phyloP scores from a whole-genome alignment of 2,888 invertebrate species.

The Drosophila mercatorum region DNA sequence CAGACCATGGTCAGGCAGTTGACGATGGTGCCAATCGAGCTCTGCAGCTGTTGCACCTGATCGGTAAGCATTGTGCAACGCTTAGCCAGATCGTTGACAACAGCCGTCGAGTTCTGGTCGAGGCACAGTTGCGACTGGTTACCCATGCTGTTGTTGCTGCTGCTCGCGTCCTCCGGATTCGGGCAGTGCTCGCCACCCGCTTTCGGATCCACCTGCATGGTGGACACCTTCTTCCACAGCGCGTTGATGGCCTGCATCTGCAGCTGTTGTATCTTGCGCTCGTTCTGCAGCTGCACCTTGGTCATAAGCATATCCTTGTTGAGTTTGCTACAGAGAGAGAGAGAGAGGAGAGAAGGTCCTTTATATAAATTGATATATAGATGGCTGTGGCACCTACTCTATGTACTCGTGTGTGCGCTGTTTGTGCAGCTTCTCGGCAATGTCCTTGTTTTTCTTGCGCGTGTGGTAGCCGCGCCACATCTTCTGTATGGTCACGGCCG shows the following conservation, averaged over 20 bases:
- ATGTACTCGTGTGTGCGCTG: constrained; percentile 93
- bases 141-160: constrained; percentile 1
- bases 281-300: constrained; percentile 92
- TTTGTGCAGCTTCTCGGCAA: constrained; percentile 89
- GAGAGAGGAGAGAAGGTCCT: not conserved
- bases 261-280: constrained; percentile 92
- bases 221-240: constrained; percentile 93
- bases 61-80: constrained; percentile 90
- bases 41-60: constrained; percentile 92
- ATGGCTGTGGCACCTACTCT: constrained; percentile 87
- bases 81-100: constrained; percentile 89
- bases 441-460: constrained; percentile 87
- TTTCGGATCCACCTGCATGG: constrained; percentile 85
- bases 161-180: constrained; percentile 11
- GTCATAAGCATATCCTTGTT: constrained; percentile 94
- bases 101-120: constrained; percentile 87
- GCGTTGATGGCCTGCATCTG: constrained; percentile 97
- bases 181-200: constrained; percentile 28
- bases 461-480: constrained; percentile 94
- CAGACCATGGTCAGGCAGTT: constrained; percentile 88
- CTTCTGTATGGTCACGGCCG: constrained; percentile 93
- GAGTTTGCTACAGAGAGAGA: constrained; percentile 87
- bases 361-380: constrained; percentile 6
- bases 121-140: constrained; percentile 60
- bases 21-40: constrained; percentile 91